A percentile compares a stretch with the other conserved stretches of the same genome.
phyloP scores from a whole-genome alignment of 1,140 invertebrate genomes.

The Drosophila kikkawai region DNA sequence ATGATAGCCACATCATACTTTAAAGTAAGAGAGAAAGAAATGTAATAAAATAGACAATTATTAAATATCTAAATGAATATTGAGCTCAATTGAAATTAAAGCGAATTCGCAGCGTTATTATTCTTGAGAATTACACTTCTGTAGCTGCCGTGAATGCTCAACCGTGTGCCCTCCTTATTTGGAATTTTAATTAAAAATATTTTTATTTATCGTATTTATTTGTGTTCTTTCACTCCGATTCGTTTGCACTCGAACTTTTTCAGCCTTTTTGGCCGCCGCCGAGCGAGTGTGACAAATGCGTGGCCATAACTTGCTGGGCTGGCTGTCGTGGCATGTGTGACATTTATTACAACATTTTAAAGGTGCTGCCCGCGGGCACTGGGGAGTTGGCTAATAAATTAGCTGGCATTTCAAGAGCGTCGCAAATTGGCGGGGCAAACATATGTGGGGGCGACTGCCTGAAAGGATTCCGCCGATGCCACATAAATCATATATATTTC shows the following conservation, averaged over 20 bases:
- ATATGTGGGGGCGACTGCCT: conserved; percentile 46
- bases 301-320: conserved; percentile 69
- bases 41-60: neutral
- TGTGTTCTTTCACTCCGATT: conserved; percentile 28
- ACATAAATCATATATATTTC: conserved; percentile 70
- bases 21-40: neutral
- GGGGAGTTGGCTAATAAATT: conserved; percentile 70
- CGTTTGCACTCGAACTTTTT: conserved; percentile 6
- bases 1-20: neutral
- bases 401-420: conserved; percentile 68
- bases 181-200: conserved; percentile 79
- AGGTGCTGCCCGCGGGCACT: conserved; percentile 56
- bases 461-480: conserved; percentile 23
- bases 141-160: conserved; percentile 9
- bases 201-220: conserved; percentile 78
- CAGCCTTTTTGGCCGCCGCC: conserved; percentile 40
- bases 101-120: neutral
- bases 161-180: conserved; percentile 35
- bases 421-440: conserved; percentile 54
- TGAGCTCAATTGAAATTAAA: too few species aligned
- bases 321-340: conserved; percentile 66
- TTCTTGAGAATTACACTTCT: conserved; percentile 17
- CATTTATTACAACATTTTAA: conserved; percentile 79
- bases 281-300: conserved; percentile 75
- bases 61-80: too few species aligned